A percentile compares a stretch with the other conserved stretches of the same genome.
phyloP scores from a whole-genome alignment of 2,113 vertebrate genomes.

The Emydura subglobosa region DNA sequence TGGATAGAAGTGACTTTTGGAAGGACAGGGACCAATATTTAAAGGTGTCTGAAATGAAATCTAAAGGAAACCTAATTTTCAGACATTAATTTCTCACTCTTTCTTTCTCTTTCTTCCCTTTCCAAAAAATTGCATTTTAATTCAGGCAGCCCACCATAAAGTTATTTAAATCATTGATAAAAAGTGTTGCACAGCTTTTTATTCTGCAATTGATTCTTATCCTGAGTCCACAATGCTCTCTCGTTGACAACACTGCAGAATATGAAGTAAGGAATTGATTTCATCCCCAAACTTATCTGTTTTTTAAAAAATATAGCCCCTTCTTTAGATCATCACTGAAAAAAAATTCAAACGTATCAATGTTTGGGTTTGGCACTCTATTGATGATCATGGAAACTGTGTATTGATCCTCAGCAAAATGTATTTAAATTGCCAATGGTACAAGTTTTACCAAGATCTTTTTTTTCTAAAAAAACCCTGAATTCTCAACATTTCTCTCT shows the following conservation, averaged over 20 bases:
- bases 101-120: neutral
- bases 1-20: slow-evolving; percentile 77
- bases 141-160: slow-evolving; percentile 2
- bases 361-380: slow-evolving; percentile 29
- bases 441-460: slow-evolving; percentile 18
- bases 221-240: neutral
- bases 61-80: slow-evolving; percentile 68
- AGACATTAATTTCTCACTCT: slow-evolving; percentile 35
- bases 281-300: slow-evolving; percentile 9
- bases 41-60: slow-evolving; percentile 81
- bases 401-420: slow-evolving; percentile 26
- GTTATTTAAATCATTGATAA: slow-evolving; percentile 4
- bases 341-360: slow-evolving; percentile 33
- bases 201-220: slow-evolving; percentile 36
- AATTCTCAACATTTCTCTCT: slow-evolving; percentile 13
- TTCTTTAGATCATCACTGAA: neutral
- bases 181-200: slow-evolving; percentile 22
- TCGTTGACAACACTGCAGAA: neutral
- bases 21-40: slow-evolving; percentile 81
- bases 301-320: neutral
- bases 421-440: neutral
- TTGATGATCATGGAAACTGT: neutral
- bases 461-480: neutral
- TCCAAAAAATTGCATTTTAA: slow-evolving; percentile 26
- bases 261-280: slow-evolving; percentile 44